These are phyloP conservation scores for Saxidomus purpurata DNA, from an alignment of 1,140 invertebrate genomes.

Conservation along the genomic window DNA sequence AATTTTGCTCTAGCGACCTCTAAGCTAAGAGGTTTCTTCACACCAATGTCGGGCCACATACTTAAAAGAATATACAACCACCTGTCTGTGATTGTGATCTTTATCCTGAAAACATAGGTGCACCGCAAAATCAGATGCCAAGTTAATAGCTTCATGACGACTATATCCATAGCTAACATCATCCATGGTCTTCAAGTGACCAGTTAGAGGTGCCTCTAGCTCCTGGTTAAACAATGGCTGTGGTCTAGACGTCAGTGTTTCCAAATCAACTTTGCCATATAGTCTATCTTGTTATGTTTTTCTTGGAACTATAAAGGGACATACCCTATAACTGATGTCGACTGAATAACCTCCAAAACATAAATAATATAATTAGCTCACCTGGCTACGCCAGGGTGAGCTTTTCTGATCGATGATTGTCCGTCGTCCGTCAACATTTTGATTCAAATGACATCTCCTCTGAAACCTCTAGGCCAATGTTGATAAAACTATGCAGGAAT, in stretches of 20 bases:
- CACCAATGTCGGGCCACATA: conserved; percentile 23
- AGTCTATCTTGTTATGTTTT: conserved; percentile 62
- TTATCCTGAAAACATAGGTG: not conserved
- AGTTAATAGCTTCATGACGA: conserved; percentile 12
- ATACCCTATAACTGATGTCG: too few species aligned
- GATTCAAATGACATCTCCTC: too few species aligned
- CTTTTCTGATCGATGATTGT: too few species aligned
- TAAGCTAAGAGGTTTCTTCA: not conserved
- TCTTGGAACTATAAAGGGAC: too few species aligned
- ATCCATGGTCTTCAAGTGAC: conserved; percentile 58
- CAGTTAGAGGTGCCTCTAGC: conserved; percentile 21
- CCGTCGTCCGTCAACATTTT: too few species aligned
- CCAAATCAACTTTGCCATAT: conserved; percentile 5
- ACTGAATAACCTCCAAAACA: too few species aligned
- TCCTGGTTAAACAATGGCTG: conserved; percentile 36
- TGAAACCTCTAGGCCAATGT: too few species aligned
- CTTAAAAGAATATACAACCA: conserved; percentile 18
- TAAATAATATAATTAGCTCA: too few species aligned
- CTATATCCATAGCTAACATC: conserved; percentile 64
- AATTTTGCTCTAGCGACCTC: conserved; percentile 10
- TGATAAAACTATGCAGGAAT: too few species aligned
- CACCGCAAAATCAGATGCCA: conserved; percentile 57
- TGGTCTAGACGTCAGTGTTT: conserved; percentile 40
- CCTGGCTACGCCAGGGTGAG: too few species aligned
- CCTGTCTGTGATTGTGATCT: not conserved